Percentiles rank a stretch among this genome's conserved stretches.
Conservation (phyloP, 2,113 vertebrate genomes). For the Platichthys stellatus region DNA sequence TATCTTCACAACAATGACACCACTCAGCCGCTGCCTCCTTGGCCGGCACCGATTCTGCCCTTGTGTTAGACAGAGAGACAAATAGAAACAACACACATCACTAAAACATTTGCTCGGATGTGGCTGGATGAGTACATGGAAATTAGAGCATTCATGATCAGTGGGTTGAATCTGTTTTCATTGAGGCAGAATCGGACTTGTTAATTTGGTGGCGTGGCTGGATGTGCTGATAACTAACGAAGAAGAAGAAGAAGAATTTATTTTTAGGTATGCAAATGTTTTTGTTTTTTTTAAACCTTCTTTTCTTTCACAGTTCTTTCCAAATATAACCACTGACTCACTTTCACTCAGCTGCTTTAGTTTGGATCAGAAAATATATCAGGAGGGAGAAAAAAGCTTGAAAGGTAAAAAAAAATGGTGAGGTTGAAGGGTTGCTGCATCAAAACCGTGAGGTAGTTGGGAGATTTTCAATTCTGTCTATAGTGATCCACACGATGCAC, state of each 20-base stretch:
- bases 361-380: constrained; percentile 4
- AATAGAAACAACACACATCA: background rate
- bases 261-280: background rate
- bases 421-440: background rate
- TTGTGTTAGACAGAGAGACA: constrained; percentile 2
- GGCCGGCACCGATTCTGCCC: background rate
- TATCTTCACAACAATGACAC: constrained; percentile 2
- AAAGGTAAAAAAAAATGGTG: background rate
- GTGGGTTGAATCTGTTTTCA: constrained; percentile 33
- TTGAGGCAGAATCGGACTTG: constrained; percentile 42
- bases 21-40: constrained; percentile 11
- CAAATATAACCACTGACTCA: background rate
- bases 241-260: background rate
- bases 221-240: constrained; percentile 27
- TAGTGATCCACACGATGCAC: constrained; percentile 46
- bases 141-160: constrained; percentile 49
- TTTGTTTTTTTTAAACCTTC: background rate
- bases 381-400: background rate
- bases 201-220: constrained; percentile 40
- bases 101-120: constrained; percentile 6
- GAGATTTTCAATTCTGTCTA: constrained; percentile 17
- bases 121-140: constrained; percentile 28
- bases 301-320: background rate
- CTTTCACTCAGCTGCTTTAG: background rate
- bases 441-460: constrained; percentile 6